Evolutionary conservation across 2,888 invertebrate genomes (phyloP).

Genomic region (Cephus pulcher): DNA sequence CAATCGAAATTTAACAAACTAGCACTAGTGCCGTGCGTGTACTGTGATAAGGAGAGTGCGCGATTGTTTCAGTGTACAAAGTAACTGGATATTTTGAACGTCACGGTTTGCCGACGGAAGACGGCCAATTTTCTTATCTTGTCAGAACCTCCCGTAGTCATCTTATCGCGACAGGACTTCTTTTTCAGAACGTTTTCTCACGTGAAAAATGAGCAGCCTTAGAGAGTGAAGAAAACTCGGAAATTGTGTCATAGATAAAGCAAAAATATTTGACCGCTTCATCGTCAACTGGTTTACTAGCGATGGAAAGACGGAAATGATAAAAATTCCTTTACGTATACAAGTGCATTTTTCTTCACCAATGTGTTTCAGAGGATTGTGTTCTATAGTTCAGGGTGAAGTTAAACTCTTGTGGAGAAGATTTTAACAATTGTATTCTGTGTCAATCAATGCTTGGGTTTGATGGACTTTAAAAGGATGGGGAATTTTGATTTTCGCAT

Average conservation of each 20-base stretch:
- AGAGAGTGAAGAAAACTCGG: neutral
- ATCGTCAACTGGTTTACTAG: neutral
- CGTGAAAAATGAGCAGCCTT: neutral
- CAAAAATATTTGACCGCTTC: neutral
- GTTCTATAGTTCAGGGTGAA: neutral
- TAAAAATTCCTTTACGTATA: neutral
- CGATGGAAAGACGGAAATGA: neutral
- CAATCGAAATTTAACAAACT: conserved; percentile 30
- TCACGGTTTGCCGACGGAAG: neutral
- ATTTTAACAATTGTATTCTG: neutral
- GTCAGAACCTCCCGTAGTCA: neutral
- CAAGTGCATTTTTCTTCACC: neutral
- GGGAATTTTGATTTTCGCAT: neutral
- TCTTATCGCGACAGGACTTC: neutral
- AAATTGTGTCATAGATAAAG: neutral
- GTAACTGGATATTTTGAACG: neutral
- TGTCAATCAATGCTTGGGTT: neutral
- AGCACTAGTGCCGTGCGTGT: neutral
- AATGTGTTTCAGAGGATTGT: neutral
- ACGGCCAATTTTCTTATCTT: conserved; percentile 5
- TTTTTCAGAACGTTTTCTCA: neutral
- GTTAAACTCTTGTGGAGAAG: neutral
- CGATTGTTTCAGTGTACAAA: neutral
- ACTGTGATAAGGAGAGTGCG: neutral
- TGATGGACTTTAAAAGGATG: neutral